These are phyloP conservation scores for Beris morrisii DNA, from an alignment of 2,888 invertebrate genomes.

Conservation along the genomic window DNA sequence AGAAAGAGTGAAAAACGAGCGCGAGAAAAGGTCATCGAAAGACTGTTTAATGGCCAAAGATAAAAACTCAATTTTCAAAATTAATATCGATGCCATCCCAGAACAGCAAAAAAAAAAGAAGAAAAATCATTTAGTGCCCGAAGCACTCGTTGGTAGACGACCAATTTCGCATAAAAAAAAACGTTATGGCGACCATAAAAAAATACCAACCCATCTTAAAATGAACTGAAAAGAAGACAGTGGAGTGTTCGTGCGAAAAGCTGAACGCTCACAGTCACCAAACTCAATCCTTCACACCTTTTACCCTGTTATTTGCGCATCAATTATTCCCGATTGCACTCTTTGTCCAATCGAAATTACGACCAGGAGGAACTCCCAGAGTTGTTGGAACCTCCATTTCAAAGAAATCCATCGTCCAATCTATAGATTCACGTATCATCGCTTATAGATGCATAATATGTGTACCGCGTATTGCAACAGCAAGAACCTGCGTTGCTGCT, in stretches of 20 bases:
- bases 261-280: conserved; percentile 14
- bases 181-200: conserved; percentile 28
- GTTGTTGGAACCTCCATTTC: too few species aligned
- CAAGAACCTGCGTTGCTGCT: too few species aligned
- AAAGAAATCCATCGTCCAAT: too few species aligned
- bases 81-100: conserved; percentile 29
- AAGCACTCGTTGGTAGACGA: not conserved
- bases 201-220: conserved; percentile 5
- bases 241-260: too few species aligned
- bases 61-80: conserved; percentile 32
- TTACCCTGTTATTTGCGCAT: conserved; percentile 24
- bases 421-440: too few species aligned
- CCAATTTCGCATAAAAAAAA: conserved; percentile 12
- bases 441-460: too few species aligned
- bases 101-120: too few species aligned
- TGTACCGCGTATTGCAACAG: too few species aligned
- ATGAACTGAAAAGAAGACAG: too few species aligned
- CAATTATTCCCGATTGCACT: conserved; percentile 14
- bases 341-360: too few species aligned
- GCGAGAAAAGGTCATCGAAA: conserved; percentile 24
- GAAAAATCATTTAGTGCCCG: too few species aligned
- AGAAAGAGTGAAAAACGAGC: not conserved
- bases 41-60: conserved; percentile 27
- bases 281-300: conserved; percentile 25
- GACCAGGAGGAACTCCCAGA: too few species aligned